Percentiles rank a stretch among this genome's conserved stretches.
These are phyloP conservation scores for Mayetiola destructor DNA, from an alignment of 2,888 invertebrate species.

Conservation along the genomic window DNA sequence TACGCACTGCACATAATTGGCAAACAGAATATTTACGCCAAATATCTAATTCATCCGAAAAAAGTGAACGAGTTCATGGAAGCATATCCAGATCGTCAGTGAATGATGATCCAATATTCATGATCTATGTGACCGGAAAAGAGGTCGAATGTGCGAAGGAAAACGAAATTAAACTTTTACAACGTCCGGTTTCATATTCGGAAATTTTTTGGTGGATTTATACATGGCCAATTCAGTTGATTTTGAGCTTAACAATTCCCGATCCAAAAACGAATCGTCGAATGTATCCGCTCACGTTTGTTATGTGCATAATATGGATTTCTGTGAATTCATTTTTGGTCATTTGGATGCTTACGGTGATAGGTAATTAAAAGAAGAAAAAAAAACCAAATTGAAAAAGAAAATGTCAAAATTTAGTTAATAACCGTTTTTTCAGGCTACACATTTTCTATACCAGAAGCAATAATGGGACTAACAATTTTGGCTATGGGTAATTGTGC, in stretches of 20 bases:
- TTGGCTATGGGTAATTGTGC: slow-evolving; percentile 76
- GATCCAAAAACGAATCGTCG: slow-evolving; percentile 45
- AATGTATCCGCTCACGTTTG: slow-evolving; percentile 61
- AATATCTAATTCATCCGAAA: neutral
- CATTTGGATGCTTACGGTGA: slow-evolving; percentile 82
- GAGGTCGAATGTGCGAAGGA: slow-evolving; percentile 30
- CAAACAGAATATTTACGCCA: neutral
- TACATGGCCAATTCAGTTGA: slow-evolving; percentile 53
- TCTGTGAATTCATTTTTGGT: slow-evolving; percentile 72
- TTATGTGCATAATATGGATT: slow-evolving; percentile 78
- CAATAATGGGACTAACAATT: slow-evolving; percentile 83
- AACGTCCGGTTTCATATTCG: no score
- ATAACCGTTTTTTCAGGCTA: slow-evolving; percentile 47
- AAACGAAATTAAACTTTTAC: slow-evolving; percentile 24
- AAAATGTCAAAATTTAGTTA: no score
- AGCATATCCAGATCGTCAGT: neutral
- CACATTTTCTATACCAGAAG: slow-evolving; percentile 66
- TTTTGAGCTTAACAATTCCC: slow-evolving; percentile 55
- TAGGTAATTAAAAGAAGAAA: slow-evolving; percentile 43
- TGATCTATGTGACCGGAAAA: neutral
- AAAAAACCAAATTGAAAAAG: no score
- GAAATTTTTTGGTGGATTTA: slow-evolving; percentile 63
- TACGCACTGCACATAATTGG: neutral
- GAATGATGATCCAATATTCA: neutral
- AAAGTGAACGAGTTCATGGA: neutral